Conservation (phyloP, 2,113 vertebrate genomes). For the Grus americana region DNA sequence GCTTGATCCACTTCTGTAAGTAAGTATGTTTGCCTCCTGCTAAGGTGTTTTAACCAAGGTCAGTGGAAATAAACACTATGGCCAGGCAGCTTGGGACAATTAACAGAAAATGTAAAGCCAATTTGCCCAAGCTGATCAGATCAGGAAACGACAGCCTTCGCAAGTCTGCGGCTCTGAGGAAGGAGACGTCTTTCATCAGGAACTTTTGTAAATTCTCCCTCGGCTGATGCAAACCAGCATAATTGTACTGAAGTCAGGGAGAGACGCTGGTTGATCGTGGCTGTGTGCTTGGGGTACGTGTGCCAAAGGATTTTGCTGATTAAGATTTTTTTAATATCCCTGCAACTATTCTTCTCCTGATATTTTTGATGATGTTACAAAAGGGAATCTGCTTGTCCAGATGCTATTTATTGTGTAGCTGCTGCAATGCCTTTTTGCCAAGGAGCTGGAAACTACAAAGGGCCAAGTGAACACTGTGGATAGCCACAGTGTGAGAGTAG, state of each 20-base stretch:
- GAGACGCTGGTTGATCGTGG: not conserved
- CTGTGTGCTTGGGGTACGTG: not conserved
- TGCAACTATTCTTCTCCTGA: not conserved
- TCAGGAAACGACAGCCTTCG: not conserved
- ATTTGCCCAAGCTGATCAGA: not conserved
- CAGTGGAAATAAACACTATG: conserved; percentile 8
- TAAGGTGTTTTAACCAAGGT: not conserved
- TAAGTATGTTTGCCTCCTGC: not conserved
- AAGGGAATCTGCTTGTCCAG: not conserved
- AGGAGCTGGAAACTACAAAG: not conserved
- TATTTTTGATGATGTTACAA: not conserved
- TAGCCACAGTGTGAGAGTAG: not conserved
- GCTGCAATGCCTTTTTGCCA: not conserved
- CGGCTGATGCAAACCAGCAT: not conserved
- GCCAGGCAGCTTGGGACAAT: conserved; percentile 17
- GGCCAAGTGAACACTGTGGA: not conserved
- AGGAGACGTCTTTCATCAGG: not conserved
- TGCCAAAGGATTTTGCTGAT: not conserved
- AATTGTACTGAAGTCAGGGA: not conserved
- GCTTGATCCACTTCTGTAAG: not conserved
- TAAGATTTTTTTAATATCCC: not conserved
- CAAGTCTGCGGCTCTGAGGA: not conserved
- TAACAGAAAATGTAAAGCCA: not conserved
- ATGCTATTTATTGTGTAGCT: not conserved
- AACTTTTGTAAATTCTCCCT: not conserved